phyloP scores from a whole-genome alignment of 2,113 vertebrate genomes.

The Triplophysa siluroides region DNA sequence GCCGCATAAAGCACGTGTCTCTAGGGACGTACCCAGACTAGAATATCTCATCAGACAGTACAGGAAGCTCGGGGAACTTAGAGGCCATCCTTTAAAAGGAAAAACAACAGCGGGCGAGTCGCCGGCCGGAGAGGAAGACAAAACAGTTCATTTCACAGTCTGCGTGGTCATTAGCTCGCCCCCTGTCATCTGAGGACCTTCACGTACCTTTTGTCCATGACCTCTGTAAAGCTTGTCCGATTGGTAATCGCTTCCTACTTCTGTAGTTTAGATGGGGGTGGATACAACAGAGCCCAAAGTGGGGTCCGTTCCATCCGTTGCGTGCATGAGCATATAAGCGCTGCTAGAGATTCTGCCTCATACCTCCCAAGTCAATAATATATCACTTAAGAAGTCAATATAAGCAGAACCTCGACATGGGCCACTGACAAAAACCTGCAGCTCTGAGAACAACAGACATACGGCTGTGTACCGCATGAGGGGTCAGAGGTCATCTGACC shows the following conservation, averaged over 20 bases:
- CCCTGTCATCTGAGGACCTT: constrained; percentile 51
- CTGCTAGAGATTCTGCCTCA: constrained; percentile 60
- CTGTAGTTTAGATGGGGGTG: constrained; percentile 65
- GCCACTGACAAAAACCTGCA: constrained; percentile 58
- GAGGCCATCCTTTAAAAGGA: constrained; percentile 70
- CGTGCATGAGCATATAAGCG: constrained; percentile 70
- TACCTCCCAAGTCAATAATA: constrained; percentile 75
- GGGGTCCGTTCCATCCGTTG: constrained; percentile 68
- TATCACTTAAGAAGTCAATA: constrained; percentile 80
- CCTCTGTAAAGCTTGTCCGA: constrained; percentile 61
- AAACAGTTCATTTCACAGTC: constrained; percentile 61
- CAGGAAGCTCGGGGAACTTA: constrained; percentile 76
- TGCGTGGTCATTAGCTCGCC: constrained; percentile 46
- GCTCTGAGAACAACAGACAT: constrained; percentile 60
- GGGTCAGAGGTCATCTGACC: constrained; percentile 36
- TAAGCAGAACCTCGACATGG: constrained; percentile 50
- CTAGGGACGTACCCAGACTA: constrained; percentile 73
- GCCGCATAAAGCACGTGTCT: constrained; percentile 72
- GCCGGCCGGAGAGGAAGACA: constrained; percentile 62
- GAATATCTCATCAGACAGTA: constrained; percentile 73
- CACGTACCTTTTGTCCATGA: constrained; percentile 63
- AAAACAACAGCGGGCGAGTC: constrained; percentile 70
- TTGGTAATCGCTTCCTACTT: constrained; percentile 71
- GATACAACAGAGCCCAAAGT: constrained; percentile 61
- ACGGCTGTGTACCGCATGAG: background rate